Evolutionary conservation across 2,797 vertebrate genomes (phyloP).

Genomic region (Australoheros facetus): DNA sequence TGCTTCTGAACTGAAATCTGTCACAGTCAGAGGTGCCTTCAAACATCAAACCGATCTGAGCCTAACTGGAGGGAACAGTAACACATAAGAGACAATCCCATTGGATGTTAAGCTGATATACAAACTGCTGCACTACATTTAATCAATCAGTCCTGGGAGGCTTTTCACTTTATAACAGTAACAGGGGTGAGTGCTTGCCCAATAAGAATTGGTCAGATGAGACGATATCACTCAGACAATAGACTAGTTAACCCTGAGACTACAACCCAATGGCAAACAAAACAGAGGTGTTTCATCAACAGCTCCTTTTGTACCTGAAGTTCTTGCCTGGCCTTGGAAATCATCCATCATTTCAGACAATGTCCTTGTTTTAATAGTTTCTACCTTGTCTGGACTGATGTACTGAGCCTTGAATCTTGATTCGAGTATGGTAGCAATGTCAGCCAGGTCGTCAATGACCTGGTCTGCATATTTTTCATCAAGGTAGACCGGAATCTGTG

Average conservation of each 20-base stretch:
- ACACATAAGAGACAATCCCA: no score
- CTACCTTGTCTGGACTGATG: background rate
- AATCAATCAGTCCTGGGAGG: fast-evolving
- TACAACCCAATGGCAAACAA: background rate
- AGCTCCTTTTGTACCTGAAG: background rate
- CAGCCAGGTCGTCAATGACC: background rate
- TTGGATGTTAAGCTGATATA: background rate
- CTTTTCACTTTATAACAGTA: background rate
- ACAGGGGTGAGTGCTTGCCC: fast-evolving
- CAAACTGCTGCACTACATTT: background rate
- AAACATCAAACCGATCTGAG: no score
- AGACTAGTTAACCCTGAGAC: background rate
- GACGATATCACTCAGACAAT: background rate
- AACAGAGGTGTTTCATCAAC: background rate
- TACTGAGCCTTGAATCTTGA: background rate
- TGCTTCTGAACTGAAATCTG: no score
- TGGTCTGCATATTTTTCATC: background rate
- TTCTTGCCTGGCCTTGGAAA: background rate
- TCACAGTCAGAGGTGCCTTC: no score
- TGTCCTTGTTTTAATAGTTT: background rate
- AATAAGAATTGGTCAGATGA: background rate
- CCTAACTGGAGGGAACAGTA: no score
- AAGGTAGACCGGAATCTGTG: background rate
- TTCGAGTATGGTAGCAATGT: background rate
- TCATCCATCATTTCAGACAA: background rate